Base-by-base conservation (phyloP, 2,113 vertebrate species). In the Aythya baeri region DNA sequence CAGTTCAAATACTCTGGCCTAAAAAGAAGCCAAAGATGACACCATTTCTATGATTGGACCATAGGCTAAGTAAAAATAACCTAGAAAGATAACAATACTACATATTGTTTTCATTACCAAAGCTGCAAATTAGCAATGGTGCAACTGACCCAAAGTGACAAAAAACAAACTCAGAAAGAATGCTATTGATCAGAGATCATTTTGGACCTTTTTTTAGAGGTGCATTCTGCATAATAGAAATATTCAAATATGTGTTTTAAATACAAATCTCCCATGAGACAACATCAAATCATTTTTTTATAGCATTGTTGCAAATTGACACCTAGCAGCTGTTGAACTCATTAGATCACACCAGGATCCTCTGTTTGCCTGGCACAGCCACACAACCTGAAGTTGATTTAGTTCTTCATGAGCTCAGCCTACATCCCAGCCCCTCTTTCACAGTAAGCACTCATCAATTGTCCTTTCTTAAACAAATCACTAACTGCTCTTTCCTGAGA, bases 271-370 rank as follows among this genome's bases (percentile, higher is more conserved):
- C 89, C 54, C 70, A 65, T 11, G 92, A 95, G 75, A 86, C 18
- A 83, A 29, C 54, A 95, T 91, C 73, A 93, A 63, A 82, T 83
- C 66, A 59, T 11, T 59, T 84, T n/a, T 89, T 95, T 74, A 71
- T 25, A 71, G 73, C 43, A 65, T 32, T 61, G 38, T 65, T 76
- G 73, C 90, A 90, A 62, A 75, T 14, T 83, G 89, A 95, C 85
- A 85, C 46, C n/a, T 34, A 90, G 76, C 94, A 97, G 93, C 91
- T 97, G 83, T 85, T 88, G 31, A 43, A 57, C 76, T 89, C 95
- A 61, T 95, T 88, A 93, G 79, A 95, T 90, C 74, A 10, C 79
- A 49, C 49, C 63, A 43, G 75, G 91, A 68, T 86, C 61, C 73
- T 94, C 68, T 41, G n/a, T 34, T 85, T 72, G 55, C 58, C 62